Conservation (phyloP, 2,888 invertebrate species). For the Cantharis rustica region DNA sequence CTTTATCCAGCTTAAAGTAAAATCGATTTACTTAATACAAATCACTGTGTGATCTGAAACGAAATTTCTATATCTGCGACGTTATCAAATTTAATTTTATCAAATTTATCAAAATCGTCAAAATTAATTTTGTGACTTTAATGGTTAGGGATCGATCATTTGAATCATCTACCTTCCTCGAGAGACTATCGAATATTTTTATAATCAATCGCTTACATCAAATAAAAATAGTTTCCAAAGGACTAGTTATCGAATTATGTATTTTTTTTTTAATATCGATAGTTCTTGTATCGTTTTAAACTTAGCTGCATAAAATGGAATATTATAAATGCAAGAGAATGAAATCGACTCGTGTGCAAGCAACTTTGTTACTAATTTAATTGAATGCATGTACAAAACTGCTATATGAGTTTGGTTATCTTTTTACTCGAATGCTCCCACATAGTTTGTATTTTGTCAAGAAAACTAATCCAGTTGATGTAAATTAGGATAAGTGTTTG, state of each 20-base stretch:
- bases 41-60: background rate
- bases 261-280: background rate
- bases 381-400: slow-evolving; percentile 38
- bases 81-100: background rate
- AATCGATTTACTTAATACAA: background rate
- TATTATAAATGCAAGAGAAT: background rate
- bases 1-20: background rate
- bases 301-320: background rate
- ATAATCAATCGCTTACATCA: background rate
- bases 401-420: slow-evolving; percentile 45
- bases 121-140: background rate
- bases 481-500: slow-evolving; percentile 46
- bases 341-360: slow-evolving; percentile 15
- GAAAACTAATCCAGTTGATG: slow-evolving; percentile 47
- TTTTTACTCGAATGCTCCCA: slow-evolving; percentile 50
- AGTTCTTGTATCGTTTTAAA: background rate
- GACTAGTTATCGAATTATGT: background rate
- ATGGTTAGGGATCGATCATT: background rate
- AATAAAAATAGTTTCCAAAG: background rate
- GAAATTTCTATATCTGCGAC: background rate
- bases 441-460: slow-evolving; percentile 51
- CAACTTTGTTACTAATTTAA: slow-evolving; percentile 33
- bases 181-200: background rate
- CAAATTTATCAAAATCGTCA: background rate
- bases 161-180: background rate